Evolutionary conservation across 1,140 invertebrate species (phyloP), one percentile per base, ranked within the genome.

Genomic region (Nylanderia fulva): DNA sequence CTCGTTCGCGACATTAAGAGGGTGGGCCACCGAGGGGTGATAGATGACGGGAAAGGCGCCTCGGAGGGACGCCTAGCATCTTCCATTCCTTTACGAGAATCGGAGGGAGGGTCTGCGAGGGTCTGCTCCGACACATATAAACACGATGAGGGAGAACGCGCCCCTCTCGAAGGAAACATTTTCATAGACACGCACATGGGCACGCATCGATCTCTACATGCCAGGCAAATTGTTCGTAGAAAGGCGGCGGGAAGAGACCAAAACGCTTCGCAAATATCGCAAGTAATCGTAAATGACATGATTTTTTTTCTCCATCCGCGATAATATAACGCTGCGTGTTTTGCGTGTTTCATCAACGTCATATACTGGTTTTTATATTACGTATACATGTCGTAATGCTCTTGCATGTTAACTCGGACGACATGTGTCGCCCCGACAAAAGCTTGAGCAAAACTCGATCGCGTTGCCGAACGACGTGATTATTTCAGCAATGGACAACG

Each of bases 31-130:
- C 5, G 45, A 42, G 69, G 52, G 68, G 84, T 88, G 88, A 90
- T 90, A 90, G 86, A 90, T 90, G 86, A 88, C 83, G 88, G 75
- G 86, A 90, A 86, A 90, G 89, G 86, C 86, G 84, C 86, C 88
- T 90, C 79, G 84, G 84, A 90, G 89, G 85, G 84, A 85, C 75
- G 88, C 88, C 79, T 86, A 88, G 84, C 90, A 85, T 90, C 86
- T 86, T 84, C 85, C 85, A 88, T 86, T 89, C 85, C 86, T 76
- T 69, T 80, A 76, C 64, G 84, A 87, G 83, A 69, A 85, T 84
- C 71, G 68, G 80, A 76, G 86, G 84, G 82, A n/a, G n/a, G n/a
- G n/a, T n/a, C n/a, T 76, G 79, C 77, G 54, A 60, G 21, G 66
- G 72, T 54, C 56, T 72, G 74, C 58, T 56, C 79, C 84, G 33